phyloP scores from a whole-genome alignment of 2,888 invertebrate genomes.

The Drosophila picticornis region DNA sequence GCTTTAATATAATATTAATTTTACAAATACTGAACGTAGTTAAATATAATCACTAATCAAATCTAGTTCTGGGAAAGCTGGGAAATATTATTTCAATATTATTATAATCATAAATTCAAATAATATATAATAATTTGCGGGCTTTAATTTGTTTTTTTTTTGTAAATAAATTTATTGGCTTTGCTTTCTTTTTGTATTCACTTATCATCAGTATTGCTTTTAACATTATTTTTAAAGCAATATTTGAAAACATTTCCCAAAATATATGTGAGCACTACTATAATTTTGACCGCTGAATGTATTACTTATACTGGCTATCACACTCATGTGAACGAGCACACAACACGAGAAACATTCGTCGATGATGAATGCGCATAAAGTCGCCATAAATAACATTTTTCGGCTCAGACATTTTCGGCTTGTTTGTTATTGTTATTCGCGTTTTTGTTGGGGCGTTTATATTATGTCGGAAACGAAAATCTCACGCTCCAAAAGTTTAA shows the following conservation, averaged over 20 bases:
- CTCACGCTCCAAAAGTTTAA: slow-evolving; percentile 77
- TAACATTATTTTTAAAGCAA: not conserved
- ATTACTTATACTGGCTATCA: slow-evolving; percentile 11
- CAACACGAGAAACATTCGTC: slow-evolving; percentile 34
- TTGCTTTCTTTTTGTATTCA: not conserved
- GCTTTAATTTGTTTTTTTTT: not conserved
- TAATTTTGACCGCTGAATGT: not conserved
- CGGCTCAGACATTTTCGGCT: slow-evolving; percentile 50
- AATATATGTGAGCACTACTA: not conserved
- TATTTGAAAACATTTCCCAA: not conserved
- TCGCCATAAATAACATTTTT: slow-evolving; percentile 71
- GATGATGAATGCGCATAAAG: slow-evolving; percentile 78
- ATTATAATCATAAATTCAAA: not conserved
- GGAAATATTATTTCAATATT: not conserved
- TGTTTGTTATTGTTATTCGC: slow-evolving; percentile 39
- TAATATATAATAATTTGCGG: not conserved
- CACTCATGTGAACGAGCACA: slow-evolving; percentile 3
- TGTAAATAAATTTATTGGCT: not conserved
- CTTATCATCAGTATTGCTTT: not conserved
- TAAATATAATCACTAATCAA: not conserved
- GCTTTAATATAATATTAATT: not conserved
- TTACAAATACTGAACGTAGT: not conserved
- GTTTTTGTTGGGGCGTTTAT: slow-evolving; percentile 42
- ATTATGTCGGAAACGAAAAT: slow-evolving; percentile 73
- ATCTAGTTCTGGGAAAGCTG: not conserved